Conservation (phyloP, 2,888 invertebrate genomes). For the Aspidiotus rigidus region DNA sequence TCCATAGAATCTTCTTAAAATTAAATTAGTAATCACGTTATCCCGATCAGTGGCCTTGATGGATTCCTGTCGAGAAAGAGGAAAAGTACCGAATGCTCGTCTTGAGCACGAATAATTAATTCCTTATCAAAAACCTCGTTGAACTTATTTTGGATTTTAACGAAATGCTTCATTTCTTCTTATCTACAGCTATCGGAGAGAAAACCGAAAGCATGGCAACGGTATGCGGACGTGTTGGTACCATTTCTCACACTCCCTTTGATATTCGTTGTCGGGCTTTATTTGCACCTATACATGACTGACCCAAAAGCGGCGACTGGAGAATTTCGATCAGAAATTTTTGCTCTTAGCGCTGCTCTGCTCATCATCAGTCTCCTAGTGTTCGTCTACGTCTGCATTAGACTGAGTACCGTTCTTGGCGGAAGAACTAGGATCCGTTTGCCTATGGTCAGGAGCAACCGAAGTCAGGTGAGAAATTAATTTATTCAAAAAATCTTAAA, state of each 20-base stretch:
- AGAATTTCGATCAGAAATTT: constrained; percentile 12
- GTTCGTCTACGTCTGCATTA: constrained; percentile 26
- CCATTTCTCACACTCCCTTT: constrained; percentile 24
- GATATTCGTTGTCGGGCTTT: constrained; percentile 14
- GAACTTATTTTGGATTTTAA: too few relatives aligned
- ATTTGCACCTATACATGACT: constrained; percentile 10
- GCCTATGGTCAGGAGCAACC: constrained; percentile 24
- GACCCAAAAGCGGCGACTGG: not conserved
- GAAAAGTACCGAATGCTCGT: too few relatives aligned
- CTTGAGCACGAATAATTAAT: too few relatives aligned
- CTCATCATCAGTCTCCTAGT: constrained; percentile 23
- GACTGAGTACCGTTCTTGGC: constrained; percentile 25
- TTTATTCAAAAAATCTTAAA: too few relatives aligned
- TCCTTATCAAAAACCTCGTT: too few relatives aligned
- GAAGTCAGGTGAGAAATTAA: constrained; percentile 6
- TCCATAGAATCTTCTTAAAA: too few relatives aligned
- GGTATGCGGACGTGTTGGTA: constrained; percentile 26
- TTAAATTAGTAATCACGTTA: too few relatives aligned
- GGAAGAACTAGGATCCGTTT: constrained; percentile 19
- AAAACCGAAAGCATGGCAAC: constrained; percentile 21
- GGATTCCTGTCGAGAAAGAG: too few relatives aligned
- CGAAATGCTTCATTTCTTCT: too few relatives aligned
- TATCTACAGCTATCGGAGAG: not conserved
- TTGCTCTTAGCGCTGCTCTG: constrained; percentile 13
- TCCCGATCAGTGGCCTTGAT: too few relatives aligned